Conservation (phyloP, 2,797 vertebrate genomes). For the Notoglanidium macrostoma region DNA sequence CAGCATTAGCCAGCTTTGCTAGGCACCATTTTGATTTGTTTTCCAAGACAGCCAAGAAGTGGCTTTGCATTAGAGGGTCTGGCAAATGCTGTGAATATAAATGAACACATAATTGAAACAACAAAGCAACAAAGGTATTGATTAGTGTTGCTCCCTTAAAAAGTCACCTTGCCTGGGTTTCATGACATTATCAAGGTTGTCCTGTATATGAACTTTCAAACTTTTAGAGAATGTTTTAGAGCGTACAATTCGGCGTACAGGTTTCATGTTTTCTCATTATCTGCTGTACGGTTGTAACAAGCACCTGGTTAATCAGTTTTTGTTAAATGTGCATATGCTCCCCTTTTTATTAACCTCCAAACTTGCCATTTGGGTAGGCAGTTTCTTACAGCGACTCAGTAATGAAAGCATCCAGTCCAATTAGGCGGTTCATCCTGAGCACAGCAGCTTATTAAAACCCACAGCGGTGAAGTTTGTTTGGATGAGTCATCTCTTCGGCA, state of each 20-base stretch:
- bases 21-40: background rate
- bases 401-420: constrained; percentile 28
- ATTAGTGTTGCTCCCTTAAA: background rate
- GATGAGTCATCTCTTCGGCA: constrained; percentile 9
- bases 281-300: constrained; percentile 2
- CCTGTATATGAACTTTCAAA: constrained; percentile 1
- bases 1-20: background rate
- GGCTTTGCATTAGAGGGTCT: background rate
- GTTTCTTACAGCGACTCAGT: constrained; percentile 24
- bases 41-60: background rate
- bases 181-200: background rate
- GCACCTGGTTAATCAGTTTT: constrained; percentile 19
- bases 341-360: constrained; percentile 35
- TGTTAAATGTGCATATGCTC: background rate
- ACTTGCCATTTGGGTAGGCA: constrained; percentile 11
- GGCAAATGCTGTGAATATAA: background rate
- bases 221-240: background rate
- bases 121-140: background rate
- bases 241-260: background rate
- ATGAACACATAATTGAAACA: background rate
- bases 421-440: constrained; percentile 28
- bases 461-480: background rate
- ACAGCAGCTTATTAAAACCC: constrained; percentile 29
- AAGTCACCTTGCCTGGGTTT: background rate
- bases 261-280: background rate